phyloP scores from a whole-genome alignment of 1,140 invertebrate species.

The Papilio polyxenes region DNA sequence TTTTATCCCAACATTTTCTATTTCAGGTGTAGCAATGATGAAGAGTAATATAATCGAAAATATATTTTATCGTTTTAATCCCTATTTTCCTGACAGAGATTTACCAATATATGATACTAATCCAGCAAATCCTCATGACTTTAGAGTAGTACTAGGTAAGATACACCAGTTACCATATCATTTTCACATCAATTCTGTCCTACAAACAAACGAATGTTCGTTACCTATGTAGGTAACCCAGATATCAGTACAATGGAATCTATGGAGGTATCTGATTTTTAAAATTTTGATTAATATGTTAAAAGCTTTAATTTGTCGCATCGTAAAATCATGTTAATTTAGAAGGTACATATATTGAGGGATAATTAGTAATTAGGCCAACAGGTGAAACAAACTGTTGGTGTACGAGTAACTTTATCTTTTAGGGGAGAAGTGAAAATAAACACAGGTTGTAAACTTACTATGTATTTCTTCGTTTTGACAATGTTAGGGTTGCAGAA shows the following conservation, averaged over 20 bases:
- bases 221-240: too few relatives aligned
- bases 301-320: not conserved
- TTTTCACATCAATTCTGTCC: not conserved
- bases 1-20: slow-evolving; percentile 4
- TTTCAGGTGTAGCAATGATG: slow-evolving; percentile 67
- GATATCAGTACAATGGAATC: too few relatives aligned
- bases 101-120: slow-evolving; percentile 61
- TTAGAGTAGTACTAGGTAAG: slow-evolving; percentile 61
- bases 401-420: not conserved
- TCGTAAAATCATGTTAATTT: not conserved
- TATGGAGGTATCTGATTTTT: too few relatives aligned
- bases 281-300: too few relatives aligned
- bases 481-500: too few relatives aligned
- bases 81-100: slow-evolving; percentile 59
- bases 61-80: slow-evolving; percentile 71
- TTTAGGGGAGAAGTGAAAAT: not conserved
- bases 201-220: too few relatives aligned
- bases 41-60: slow-evolving; percentile 67
- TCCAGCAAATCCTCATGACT: slow-evolving; percentile 60
- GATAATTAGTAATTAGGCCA: not conserved
- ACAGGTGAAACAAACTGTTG: not conserved
- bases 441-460: too few relatives aligned
- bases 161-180: not conserved
- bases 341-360: not conserved
- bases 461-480: too few relatives aligned